These are phyloP conservation scores for Pachyseris speciosa DNA, from an alignment of 64 coral and sea anemone genomes.

Conservation along the genomic window DNA sequence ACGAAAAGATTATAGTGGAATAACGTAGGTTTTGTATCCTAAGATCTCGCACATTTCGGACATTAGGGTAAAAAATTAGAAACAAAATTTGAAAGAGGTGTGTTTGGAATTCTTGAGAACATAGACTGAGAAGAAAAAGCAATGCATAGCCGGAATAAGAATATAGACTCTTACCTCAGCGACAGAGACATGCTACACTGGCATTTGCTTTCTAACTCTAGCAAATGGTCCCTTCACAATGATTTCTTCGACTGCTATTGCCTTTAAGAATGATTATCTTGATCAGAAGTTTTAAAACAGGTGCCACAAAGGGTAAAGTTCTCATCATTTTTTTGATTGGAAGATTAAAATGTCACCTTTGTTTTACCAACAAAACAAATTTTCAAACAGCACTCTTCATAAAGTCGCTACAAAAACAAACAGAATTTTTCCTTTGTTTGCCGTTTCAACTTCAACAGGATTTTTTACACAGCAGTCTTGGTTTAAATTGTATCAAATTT, in stretches of 20 bases:
- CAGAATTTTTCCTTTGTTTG: neutral
- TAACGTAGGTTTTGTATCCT: too few relatives aligned
- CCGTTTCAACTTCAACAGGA: neutral
- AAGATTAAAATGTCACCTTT: neutral
- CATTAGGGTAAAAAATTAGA: neutral
- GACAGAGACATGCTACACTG: neutral
- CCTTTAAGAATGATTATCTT: neutral
- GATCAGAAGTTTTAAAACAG: neutral
- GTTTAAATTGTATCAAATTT: too few relatives aligned
- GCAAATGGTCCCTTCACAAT: neutral
- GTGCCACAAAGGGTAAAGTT: neutral
- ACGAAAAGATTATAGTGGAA: too few relatives aligned
- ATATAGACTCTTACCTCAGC: neutral
- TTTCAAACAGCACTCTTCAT: neutral
- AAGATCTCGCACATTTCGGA: too few relatives aligned
- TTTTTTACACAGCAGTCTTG: too few relatives aligned
- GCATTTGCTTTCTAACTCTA: neutral
- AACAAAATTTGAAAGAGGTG: neutral
- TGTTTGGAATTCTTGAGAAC: neutral
- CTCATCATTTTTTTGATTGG: neutral
- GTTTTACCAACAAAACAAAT: neutral
- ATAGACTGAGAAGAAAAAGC: too few relatives aligned
- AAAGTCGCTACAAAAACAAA: neutral
- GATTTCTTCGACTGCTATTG: neutral
- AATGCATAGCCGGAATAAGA: neutral